A percentile compares a stretch with the other conserved stretches of the same genome.
phyloP scores from a whole-genome alignment of 2,113 vertebrate genomes.

The Saccopteryx leptura region DNA sequence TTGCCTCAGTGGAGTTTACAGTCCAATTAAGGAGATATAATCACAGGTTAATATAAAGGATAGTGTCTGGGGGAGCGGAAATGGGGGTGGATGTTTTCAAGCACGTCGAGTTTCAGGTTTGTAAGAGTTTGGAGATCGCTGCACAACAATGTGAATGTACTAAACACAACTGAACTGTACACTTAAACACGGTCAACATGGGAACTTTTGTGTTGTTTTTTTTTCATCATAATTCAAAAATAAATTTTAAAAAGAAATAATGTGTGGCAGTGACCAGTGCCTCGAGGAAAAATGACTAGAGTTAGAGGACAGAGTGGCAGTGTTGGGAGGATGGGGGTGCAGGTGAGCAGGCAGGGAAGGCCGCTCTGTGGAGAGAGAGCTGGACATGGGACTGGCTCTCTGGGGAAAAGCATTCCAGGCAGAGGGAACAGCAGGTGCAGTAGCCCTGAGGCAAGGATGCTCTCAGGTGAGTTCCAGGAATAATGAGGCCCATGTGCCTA shows the following conservation, averaged over 20 bases:
- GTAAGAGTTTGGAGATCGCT: background rate
- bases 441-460: background rate
- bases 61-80: background rate
- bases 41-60: background rate
- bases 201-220: background rate
- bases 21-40: constrained; percentile 2
- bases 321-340: fast-evolving
- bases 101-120: background rate
- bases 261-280: background rate
- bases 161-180: background rate
- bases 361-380: background rate
- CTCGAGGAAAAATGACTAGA: background rate
- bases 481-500: background rate
- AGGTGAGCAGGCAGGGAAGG: too few species aligned
- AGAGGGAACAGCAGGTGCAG: background rate
- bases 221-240: background rate
- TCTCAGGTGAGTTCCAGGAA: background rate
- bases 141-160: background rate
- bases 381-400: too few species aligned
- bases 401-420: background rate
- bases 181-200: background rate
- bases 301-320: background rate
- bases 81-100: background rate
- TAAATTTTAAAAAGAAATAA: background rate
- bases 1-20: background rate